phyloP scores from a whole-genome alignment of 2,113 vertebrate genomes.

The Crotalus viridis region DNA sequence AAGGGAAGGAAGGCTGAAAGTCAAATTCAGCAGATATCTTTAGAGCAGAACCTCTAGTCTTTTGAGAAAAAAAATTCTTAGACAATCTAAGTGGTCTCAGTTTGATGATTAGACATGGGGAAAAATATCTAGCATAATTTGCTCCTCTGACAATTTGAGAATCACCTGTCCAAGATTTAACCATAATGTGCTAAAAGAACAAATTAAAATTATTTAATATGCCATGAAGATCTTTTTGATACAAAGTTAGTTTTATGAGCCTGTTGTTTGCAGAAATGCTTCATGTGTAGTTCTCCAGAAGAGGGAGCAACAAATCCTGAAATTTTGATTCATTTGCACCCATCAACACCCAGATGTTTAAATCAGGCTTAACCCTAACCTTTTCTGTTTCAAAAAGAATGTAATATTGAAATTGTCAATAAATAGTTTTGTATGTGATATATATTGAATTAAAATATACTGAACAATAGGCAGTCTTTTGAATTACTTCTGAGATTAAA shows the following conservation, averaged over 20 bases:
- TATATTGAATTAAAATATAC: not conserved
- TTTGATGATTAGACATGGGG: not conserved
- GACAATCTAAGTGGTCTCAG: not conserved
- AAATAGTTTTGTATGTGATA: not conserved
- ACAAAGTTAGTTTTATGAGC: not conserved
- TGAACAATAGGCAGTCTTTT: not conserved
- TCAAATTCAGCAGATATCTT: not conserved
- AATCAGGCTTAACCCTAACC: no score
- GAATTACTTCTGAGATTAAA: not conserved
- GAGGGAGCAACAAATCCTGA: conserved; percentile 23
- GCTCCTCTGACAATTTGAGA: not conserved
- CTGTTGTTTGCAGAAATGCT: not conserved
- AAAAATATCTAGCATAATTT: not conserved
- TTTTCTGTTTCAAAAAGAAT: not conserved
- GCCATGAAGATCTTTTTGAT: not conserved
- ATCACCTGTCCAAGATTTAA: not conserved
- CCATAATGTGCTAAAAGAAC: not conserved
- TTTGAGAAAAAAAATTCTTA: not conserved
- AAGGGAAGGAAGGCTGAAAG: not conserved
- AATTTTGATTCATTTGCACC: not conserved
- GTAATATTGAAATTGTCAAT: not conserved
- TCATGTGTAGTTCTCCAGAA: not conserved
- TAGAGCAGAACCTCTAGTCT: not conserved
- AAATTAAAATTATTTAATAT: not conserved
- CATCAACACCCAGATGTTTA: not conserved